Percentiles rank a stretch among this genome's conserved stretches.
Conservation (phyloP, 2,797 vertebrate genomes). For the Cuculus canorus region DNA sequence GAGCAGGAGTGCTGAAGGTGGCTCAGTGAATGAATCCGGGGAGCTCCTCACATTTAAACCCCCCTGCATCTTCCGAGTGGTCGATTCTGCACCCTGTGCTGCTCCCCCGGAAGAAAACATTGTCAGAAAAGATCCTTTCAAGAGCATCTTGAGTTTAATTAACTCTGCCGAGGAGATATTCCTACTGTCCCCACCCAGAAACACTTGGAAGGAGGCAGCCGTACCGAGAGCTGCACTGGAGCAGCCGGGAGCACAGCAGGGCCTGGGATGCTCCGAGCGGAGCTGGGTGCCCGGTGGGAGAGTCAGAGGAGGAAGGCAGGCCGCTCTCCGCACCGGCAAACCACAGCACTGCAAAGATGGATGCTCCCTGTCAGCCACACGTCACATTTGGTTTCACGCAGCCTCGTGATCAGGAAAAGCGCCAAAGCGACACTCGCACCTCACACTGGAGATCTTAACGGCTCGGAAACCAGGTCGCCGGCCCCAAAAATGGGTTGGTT, state of each 20-base stretch:
- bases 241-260: not conserved
- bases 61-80: not conserved
- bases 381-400: constrained; percentile 3
- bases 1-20: not conserved
- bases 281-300: not conserved
- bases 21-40: not conserved
- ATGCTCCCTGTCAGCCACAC: constrained; percentile 50
- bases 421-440: not conserved
- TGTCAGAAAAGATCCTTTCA: not conserved
- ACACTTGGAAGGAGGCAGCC: not conserved
- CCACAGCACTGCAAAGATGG: constrained; percentile 60
- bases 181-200: not conserved
- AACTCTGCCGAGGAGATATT: not conserved
- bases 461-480: not conserved
- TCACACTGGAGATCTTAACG: not conserved
- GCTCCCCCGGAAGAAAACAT: not conserved
- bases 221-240: not conserved
- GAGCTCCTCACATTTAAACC: not conserved
- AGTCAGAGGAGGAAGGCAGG: constrained; percentile 59
- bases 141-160: not conserved
- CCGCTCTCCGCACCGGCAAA: not conserved
- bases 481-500: too few relatives aligned
- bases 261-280: not conserved
- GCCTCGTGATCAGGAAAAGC: constrained; percentile 28
- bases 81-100: not conserved